Evolutionary conservation across 1,140 invertebrate species (phyloP), one percentile per base, ranked within the genome.

Genomic region (Littorina saxatilis): DNA sequence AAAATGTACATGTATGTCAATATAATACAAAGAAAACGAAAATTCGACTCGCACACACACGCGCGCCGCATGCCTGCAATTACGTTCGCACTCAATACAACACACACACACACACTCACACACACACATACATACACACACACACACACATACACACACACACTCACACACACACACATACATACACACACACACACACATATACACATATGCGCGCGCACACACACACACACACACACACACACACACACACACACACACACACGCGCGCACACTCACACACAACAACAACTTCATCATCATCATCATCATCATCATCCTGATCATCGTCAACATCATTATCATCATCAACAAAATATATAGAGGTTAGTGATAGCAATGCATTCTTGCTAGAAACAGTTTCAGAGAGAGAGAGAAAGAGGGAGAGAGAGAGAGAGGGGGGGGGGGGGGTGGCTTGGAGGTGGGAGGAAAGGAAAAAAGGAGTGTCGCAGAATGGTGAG

Each of bases 171-270:
- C 55, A 27, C 55, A 58, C 55, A 27, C 55, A 58, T 2, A 27
- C 55, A 58, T n/a, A 27, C 55, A 5, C 55, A 27, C 55, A 5
- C 55, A 27, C 55, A 58, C 55, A 27, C 55, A 58, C 55, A 5
- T n/a, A 58, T n/a, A 5, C 55, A 58, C 55, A 5, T n/a, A 58
- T n/a, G 2, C 55, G n/a, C 55, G n/a, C 55, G n/a, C 55, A 58
- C 55, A 58, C 55, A 58, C 55, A 58, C 55, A 58, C 55, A 58
- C 55, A 58, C 55, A 58, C 55, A 58, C 55, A 58, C 55, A 58
- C 55, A 58, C 55, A 58, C 55, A 58, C 55, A 58, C 55, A 58
- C 55, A 58, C 55, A 23, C 55, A 58, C 15, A 27, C 55, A 58
- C 55, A 58, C 55, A 58, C 55, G 23, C 55, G n/a, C 55, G 23